Evolutionary conservation across 2,797 vertebrate species (phyloP).

Genomic region (Labeo calbasu): DNA sequence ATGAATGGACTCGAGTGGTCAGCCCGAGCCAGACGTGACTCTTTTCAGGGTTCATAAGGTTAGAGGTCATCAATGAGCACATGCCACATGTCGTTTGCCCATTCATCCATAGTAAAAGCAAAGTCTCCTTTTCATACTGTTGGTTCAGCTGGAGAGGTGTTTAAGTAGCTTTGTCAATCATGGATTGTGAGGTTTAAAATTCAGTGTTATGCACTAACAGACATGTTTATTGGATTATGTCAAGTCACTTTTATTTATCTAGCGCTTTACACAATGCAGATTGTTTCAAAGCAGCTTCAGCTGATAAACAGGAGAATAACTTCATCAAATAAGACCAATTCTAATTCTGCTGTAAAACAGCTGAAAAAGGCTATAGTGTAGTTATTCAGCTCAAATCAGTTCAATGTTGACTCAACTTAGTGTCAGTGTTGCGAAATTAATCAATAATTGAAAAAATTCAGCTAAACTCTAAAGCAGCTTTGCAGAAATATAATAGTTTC

Average conservation of each 20-base stretch:
- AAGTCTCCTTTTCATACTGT: conserved; percentile 24
- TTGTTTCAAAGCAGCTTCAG: not conserved
- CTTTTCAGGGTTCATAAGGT: conserved; percentile 32
- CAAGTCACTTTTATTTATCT: not conserved
- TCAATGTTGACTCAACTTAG: not conserved
- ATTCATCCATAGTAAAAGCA: conserved; percentile 37
- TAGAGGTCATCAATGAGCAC: conserved; percentile 31
- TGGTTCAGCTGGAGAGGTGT: conserved; percentile 72
- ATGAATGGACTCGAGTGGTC: conserved; percentile 15
- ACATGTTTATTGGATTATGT: not conserved
- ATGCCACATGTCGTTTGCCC: conserved; percentile 22
- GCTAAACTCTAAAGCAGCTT: not conserved
- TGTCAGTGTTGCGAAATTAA: not conserved
- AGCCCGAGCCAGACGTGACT: not conserved
- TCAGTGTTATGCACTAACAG: conserved; percentile 64
- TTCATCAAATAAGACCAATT: not conserved
- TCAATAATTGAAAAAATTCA: not conserved
- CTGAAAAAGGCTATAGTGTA: not conserved
- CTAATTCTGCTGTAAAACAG: not conserved
- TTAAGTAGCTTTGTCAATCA: conserved; percentile 54
- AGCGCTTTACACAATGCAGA: not conserved
- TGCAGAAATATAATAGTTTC: not conserved
- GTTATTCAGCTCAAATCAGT: too few species aligned
- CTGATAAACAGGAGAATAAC: not conserved
- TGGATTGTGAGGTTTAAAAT: conserved; percentile 27